These are phyloP conservation scores for Aplocera efformata DNA, from an alignment of 2,888 invertebrate genomes.

Conservation along the genomic window DNA sequence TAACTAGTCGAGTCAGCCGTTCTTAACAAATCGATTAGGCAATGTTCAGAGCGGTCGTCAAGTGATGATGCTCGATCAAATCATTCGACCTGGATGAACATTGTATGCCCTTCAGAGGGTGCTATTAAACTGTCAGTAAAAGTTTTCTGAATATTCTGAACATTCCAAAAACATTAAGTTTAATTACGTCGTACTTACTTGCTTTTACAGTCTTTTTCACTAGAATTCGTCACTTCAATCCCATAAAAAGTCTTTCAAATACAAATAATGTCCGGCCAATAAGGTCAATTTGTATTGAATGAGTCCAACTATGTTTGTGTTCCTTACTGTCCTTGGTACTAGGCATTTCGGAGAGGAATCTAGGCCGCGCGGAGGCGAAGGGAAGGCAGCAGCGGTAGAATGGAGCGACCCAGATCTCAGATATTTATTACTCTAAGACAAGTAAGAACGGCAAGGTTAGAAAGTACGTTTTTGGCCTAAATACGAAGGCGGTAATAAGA, in stretches of 20 bases:
- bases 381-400: slow-evolving; percentile 40
- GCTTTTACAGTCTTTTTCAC: neutral
- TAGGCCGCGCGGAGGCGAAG: slow-evolving; percentile 52
- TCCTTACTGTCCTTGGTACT: slow-evolving; percentile 46
- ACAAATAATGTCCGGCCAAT: neutral
- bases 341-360: slow-evolving; percentile 54
- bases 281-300: slow-evolving; percentile 2
- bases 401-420: slow-evolving; percentile 38
- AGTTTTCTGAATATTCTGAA: no score
- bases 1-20: no score
- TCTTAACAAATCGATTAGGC: no score
- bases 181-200: no score
- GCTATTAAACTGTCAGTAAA: no score
- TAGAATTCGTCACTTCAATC: no score
- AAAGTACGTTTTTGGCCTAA: slow-evolving; percentile 33
- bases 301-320: slow-evolving; percentile 17
- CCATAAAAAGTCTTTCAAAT: neutral
- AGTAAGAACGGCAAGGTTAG: slow-evolving; percentile 32
- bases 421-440: slow-evolving; percentile 32
- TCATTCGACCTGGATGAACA: no score
- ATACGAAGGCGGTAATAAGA: slow-evolving; percentile 29
- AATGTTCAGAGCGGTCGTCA: no score
- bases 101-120: no score
- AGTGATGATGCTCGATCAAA: no score
- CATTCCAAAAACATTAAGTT: neutral